Evolutionary conservation across 2,797 vertebrate species (phyloP), one percentile per base, ranked within the genome.

Genomic region (Pseudopleuronectes americanus): DNA sequence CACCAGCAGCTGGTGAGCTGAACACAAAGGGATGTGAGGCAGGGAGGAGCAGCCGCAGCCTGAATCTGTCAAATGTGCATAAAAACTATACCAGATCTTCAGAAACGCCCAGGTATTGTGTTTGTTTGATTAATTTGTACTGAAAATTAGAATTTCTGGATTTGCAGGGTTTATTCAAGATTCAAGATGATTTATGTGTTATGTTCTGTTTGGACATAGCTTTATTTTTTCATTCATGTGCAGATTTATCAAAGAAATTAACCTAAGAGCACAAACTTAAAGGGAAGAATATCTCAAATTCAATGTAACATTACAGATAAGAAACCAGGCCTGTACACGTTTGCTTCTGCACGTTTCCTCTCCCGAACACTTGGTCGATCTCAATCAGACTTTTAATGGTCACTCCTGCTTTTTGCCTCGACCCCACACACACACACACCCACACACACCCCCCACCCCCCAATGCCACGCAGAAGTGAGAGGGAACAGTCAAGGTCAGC

Each of bases 401-500:
- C 16, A 38, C 52, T 70, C 54, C 5, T 53, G 26, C 57, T 76
- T 67, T 60, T 51, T 63, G 22, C 60, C 33, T 23, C 61, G 63
- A 41, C 81, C 76, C 77, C 76, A 33, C 52, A 75, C 77, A 43
- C 49, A 80, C 73, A 54, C 49, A 48, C 51, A 33, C 52, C 77
- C 77, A 43, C 49, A 80, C 73, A 54, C 49, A 48, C 51, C 22
- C 21, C 1, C 8, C 26, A 0, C 26, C 26, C 3, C 53, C 59
- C 12, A 17, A 64, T 81, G 47, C 70, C 63, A 76, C 31, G 68
- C 70, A 36, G 66, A 77, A 69, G 36, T 17, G 54, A 79, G 71
- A 78, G 61, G 43, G 79, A 89, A 79, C 70, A 76, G 84, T 89
- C 84, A 93, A 93, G 92, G 92, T 91, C 92, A 92, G 84, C 43